Evolutionary conservation across 64 coral and sea anemone species (phyloP), one percentile per base, ranked within the genome.

Genomic region (Pocillopora verrucosa): DNA sequence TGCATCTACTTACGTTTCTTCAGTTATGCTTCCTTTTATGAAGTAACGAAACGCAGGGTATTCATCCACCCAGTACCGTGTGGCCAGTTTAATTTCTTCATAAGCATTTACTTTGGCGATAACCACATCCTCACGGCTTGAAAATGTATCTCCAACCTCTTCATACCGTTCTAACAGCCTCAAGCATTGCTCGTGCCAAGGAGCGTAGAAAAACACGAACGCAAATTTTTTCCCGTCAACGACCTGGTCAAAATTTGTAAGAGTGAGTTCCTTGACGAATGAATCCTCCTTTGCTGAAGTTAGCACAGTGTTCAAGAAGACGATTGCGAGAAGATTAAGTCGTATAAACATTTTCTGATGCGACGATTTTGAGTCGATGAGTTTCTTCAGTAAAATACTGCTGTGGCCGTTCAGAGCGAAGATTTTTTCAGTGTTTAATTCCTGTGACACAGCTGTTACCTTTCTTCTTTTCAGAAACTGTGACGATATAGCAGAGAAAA

Each of bases 121-220:
- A 15, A 90, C 61, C 25, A 95, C 61, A 74, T 95, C 93, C 17
- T 78, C 75, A 56, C 95, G 79, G 7, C 72, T 62, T 17, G 78
- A 16, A 59, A 95, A 95, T 60, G 74, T 86, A 11, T 93, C 91
- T 56, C 61, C 91, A 34, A 93, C 97, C 26, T 91, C 19, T 22
- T 93, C 84, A 26, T 90, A 91, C 0, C 67, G 88, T 45, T 90
- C 86, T 2, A 99, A 60, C 73, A 92, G 87, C 87, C 87, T 90
- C 77, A 76, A 56, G 60, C 93, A 93, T 19, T 88, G 88, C 11
- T 79, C 51, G 26, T 95, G 73, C 97, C 97, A 99, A 2, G 91
- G 64, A 9, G 97, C 97, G 70, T 99, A 99, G 88, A 99, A 99
- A 93, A 99, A 91, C 13, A 99, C 91, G 80, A 99, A 99, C 13